A percentile compares a stretch with the other conserved stretches of the same genome.
Conservation (phyloP, 2,113 vertebrate genomes). For the Garra rufa region DNA sequence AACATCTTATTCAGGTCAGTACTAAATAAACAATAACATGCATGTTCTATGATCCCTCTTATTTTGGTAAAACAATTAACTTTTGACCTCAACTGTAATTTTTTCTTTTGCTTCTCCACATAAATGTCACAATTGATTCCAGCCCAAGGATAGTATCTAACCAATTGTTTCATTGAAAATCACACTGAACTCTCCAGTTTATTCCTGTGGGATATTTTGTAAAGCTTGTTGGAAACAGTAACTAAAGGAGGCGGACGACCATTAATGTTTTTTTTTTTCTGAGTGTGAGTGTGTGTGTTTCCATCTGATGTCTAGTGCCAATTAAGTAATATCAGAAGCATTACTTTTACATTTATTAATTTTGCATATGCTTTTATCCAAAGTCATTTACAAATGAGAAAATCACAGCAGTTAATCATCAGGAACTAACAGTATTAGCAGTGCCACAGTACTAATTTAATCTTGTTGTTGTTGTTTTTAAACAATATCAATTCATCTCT, state of each 20-base stretch:
- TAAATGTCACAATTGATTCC: neutral
- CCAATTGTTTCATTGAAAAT: neutral
- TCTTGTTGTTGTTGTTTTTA: neutral
- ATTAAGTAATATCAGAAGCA: conserved; percentile 5
- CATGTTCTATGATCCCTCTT: too few relatives aligned
- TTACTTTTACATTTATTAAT: neutral
- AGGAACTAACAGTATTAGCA: neutral
- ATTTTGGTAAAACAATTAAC: too few relatives aligned
- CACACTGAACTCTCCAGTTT: neutral
- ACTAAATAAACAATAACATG: too few relatives aligned
- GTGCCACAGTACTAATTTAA: neutral
- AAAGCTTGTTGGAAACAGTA: neutral
- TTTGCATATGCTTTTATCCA: conserved; percentile 3
- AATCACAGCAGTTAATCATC: neutral
- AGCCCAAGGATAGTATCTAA: neutral
- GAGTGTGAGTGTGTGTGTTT: neutral
- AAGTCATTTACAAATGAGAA: neutral
- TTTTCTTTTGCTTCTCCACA: neutral
- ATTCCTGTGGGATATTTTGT: neutral
- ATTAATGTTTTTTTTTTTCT: neutral
- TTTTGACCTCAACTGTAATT: too few relatives aligned
- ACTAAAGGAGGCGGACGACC: neutral
- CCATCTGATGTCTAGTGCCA: neutral
- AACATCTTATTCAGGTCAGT: too few relatives aligned
- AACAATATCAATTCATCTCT: neutral